phyloP scores from a whole-genome alignment of 1,140 invertebrate genomes.

The Cydia strobilella region DNA sequence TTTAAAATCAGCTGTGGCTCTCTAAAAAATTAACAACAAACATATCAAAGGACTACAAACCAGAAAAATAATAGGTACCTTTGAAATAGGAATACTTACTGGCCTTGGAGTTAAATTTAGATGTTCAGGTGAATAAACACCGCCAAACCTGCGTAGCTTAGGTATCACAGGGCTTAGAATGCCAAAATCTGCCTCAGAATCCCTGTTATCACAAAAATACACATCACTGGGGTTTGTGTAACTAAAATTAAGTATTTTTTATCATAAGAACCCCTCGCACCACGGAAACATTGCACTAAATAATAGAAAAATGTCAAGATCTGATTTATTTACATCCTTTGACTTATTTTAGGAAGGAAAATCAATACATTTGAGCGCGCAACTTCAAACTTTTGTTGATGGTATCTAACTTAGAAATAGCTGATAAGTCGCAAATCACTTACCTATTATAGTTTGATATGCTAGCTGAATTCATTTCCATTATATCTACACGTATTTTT shows the following conservation, averaged over 20 bases:
- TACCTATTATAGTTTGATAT: slow-evolving; percentile 56
- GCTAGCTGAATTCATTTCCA: slow-evolving; percentile 46
- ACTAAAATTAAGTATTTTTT: slow-evolving; percentile 37
- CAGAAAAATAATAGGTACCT: background rate
- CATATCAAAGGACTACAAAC: slow-evolving; percentile 30
- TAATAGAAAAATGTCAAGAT: slow-evolving; percentile 49
- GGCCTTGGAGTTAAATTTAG: slow-evolving; percentile 70
- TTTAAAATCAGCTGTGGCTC: slow-evolving; percentile 47
- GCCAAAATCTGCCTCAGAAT: slow-evolving; percentile 44
- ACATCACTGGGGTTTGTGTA: slow-evolving; percentile 38
- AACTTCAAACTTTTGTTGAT: slow-evolving; percentile 58
- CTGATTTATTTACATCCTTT: slow-evolving; percentile 78
- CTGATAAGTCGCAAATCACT: slow-evolving; percentile 35
- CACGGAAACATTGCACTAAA: slow-evolving; percentile 13
- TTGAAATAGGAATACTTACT: slow-evolving; percentile 53
- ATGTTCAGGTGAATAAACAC: slow-evolving; percentile 73
- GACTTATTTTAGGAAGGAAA: slow-evolving; percentile 74
- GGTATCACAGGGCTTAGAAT: slow-evolving; percentile 62
- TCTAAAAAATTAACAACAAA: slow-evolving; percentile 47
- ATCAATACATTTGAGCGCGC: slow-evolving; percentile 75
- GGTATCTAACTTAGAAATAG: slow-evolving; percentile 33
- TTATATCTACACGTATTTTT: background rate
- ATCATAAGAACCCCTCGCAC: slow-evolving; percentile 7
- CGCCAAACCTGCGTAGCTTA: slow-evolving; percentile 63
- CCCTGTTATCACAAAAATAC: slow-evolving; percentile 23